Percentiles rank a stretch among this genome's conserved stretches.
These are phyloP conservation scores for Piprites chloris DNA, from an alignment of 2,113 vertebrate genomes.

Conservation along the genomic window DNA sequence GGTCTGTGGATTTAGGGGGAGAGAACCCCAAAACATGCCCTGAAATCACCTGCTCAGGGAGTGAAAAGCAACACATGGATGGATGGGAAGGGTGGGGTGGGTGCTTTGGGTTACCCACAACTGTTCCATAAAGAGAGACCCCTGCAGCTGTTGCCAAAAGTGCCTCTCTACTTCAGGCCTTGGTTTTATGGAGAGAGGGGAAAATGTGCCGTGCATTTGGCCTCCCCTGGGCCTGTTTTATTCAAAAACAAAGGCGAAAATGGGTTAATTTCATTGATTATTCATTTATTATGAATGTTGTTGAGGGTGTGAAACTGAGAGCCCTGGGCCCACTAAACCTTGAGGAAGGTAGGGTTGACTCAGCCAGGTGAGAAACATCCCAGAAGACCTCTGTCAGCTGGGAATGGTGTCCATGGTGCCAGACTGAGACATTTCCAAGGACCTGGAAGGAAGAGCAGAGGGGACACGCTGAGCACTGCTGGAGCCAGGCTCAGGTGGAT, in stretches of 20 bases:
- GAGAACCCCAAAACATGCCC: neutral
- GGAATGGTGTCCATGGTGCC: neutral
- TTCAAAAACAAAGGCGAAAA: neutral
- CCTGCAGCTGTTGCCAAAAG: neutral
- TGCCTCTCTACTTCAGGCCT: neutral
- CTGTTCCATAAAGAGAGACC: neutral
- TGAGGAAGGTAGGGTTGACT: neutral
- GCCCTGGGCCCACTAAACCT: neutral
- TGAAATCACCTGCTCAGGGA: neutral
- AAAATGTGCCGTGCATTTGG: neutral
- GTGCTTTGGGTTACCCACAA: fast-evolving
- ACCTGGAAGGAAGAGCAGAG: neutral
- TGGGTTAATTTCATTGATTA: fast-evolving
- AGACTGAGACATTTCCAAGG: neutral
- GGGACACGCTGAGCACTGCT: neutral
- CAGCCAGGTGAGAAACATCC: neutral
- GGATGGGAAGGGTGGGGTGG: no score
- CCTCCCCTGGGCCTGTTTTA: neutral
- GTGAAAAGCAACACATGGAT: neutral
- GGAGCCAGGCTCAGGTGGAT: neutral
- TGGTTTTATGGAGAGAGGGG: neutral
- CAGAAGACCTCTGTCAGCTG: fast-evolving
- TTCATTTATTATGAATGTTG: neutral
- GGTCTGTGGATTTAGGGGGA: neutral
- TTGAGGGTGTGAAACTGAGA: neutral